A percentile compares a stretch with the other conserved stretches of the same genome.
Evolutionary conservation across 2,797 vertebrate species (phyloP).

Genomic region (Pitangus sulphuratus): DNA sequence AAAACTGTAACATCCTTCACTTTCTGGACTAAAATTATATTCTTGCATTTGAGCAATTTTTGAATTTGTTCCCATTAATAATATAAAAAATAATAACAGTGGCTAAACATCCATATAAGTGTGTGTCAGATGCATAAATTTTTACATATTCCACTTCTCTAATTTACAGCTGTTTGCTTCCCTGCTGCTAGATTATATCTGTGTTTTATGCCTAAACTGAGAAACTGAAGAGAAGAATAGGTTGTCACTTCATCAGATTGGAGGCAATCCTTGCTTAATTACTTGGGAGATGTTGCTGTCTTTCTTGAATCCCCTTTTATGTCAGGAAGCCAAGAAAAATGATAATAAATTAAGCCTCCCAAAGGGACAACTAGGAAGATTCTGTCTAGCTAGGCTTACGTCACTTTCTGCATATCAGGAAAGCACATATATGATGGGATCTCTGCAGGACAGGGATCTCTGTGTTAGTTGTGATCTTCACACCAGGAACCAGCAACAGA

Average conservation of each 20-base stretch:
- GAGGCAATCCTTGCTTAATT: not conserved
- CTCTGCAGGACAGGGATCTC: not conserved
- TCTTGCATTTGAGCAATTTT: not conserved
- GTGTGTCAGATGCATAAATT: not conserved
- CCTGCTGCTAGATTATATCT: not conserved
- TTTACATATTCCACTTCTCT: not conserved
- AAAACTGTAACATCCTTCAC: not conserved
- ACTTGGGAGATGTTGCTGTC: not conserved
- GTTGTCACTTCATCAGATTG: not conserved
- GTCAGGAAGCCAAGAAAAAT: not conserved
- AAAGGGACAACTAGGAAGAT: not conserved
- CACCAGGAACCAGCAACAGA: not conserved
- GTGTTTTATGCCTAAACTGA: not conserved
- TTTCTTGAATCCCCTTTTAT: not conserved
- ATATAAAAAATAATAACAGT: not conserved
- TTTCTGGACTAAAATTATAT: not conserved
- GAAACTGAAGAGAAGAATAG: not conserved
- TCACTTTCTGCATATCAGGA: not conserved
- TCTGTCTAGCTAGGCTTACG: not conserved
- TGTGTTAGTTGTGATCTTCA: not conserved
- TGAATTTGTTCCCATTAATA: not conserved
- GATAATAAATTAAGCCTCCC: not conserved
- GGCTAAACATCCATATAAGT: not conserved
- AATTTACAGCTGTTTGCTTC: not conserved
- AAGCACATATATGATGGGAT: not conserved